A percentile compares a stretch with the other conserved stretches of the same genome.
phyloP scores from a whole-genome alignment of 2,797 vertebrate genomes.

The Cryptoblepharus egeriae region DNA sequence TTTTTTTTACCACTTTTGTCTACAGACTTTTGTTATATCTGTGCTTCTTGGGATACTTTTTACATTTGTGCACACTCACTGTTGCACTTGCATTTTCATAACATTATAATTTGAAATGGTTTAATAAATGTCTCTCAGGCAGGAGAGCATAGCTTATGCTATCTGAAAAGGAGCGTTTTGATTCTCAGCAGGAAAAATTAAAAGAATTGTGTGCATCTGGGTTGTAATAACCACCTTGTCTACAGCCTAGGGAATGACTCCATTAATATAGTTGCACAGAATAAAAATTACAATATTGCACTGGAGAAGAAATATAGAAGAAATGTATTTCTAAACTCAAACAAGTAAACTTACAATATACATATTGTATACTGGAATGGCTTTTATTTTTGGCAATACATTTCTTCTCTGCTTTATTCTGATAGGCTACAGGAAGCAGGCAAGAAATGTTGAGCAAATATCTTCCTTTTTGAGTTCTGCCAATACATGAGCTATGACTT shows the following conservation, averaged over 20 bases:
- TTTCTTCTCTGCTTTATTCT: not conserved
- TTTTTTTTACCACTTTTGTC: conserved; percentile 11
- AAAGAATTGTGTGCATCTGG: not conserved
- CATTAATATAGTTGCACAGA: not conserved
- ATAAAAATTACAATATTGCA: not conserved
- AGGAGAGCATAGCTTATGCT: conserved; percentile 8
- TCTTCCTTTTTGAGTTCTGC: fast-evolving
- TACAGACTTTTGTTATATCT: conserved; percentile 49
- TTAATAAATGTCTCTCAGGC: not conserved
- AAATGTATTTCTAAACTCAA: not conserved
- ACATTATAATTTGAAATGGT: conserved; percentile 42
- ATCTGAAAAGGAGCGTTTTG: conserved; percentile 14
- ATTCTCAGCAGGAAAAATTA: conserved; percentile 37
- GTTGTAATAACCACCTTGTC: not conserved
- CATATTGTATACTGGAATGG: not conserved
- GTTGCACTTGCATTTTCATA: conserved; percentile 19
- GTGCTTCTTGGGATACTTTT: not conserved
- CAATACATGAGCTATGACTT: not conserved
- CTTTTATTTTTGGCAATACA: fast-evolving
- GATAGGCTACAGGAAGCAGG: not conserved
- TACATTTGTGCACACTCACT: too few relatives aligned
- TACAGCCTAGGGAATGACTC: conserved; percentile 12
- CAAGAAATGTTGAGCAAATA: not conserved
- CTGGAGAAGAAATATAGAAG: not conserved
- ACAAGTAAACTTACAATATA: not conserved